phyloP scores from a whole-genome alignment of 2,113 vertebrate genomes.

The Urocitellus parryii region DNA sequence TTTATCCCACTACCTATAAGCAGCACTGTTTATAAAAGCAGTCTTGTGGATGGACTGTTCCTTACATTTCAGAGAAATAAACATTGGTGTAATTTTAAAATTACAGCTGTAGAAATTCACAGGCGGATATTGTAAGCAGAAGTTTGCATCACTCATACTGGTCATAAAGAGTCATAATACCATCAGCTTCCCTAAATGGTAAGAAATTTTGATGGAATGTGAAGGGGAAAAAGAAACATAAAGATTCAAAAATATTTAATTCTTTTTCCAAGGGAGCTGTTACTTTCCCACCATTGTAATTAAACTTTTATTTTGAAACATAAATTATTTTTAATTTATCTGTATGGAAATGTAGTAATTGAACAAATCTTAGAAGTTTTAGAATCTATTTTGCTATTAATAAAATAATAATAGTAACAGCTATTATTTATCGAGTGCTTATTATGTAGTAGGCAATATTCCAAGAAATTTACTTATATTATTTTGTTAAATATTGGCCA shows the following conservation, averaged over 20 bases:
- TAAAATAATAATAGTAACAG: slow-evolving; percentile 22
- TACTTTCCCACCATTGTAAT: slow-evolving; percentile 14
- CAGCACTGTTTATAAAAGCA: slow-evolving; percentile 68
- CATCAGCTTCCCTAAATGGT: slow-evolving; percentile 32
- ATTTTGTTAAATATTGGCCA: not conserved
- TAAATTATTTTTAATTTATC: slow-evolving; percentile 6
- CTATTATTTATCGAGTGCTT: not conserved
- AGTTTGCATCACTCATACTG: slow-evolving; percentile 39
- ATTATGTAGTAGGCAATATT: not conserved
- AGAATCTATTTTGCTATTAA: not conserved
- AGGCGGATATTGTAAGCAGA: slow-evolving; percentile 69
- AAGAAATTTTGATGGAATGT: slow-evolving; percentile 55
- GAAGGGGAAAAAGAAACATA: not conserved
- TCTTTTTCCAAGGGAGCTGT: not conserved
- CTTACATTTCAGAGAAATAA: slow-evolving; percentile 71
- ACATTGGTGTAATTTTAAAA: slow-evolving; percentile 71
- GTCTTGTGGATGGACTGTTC: slow-evolving; percentile 23
- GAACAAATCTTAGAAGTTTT: not conserved
- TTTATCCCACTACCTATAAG: slow-evolving; percentile 51
- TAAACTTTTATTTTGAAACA: slow-evolving; percentile 22
- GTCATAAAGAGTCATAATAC: slow-evolving; percentile 56
- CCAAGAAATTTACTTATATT: not conserved
- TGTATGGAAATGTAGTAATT: not conserved
- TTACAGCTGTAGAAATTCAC: slow-evolving; percentile 59
- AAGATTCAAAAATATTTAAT: slow-evolving; percentile 40